Conservation (phyloP, 2,797 vertebrate genomes). For the Acropternis orthonyx region DNA sequence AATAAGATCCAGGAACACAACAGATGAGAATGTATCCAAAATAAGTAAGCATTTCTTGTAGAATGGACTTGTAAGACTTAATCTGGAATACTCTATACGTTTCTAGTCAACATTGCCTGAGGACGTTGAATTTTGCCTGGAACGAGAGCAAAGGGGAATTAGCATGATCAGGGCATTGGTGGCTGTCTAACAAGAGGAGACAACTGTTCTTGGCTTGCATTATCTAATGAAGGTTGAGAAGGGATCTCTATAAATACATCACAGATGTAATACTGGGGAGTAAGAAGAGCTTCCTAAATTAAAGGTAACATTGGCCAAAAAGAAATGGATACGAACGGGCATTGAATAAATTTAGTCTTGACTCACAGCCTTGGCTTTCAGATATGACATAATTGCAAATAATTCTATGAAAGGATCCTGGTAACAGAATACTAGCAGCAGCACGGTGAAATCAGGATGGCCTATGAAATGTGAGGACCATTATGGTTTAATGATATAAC, state of each 20-base stretch:
- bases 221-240: background rate
- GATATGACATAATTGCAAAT: background rate
- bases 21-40: background rate
- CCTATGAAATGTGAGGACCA: background rate
- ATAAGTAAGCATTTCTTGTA: background rate
- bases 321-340: constrained; percentile 28
- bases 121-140: background rate
- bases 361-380: background rate
- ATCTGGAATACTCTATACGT: background rate
- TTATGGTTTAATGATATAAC: background rate
- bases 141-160: background rate
- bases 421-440: background rate
- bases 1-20: background rate
- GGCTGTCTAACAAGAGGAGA: background rate
- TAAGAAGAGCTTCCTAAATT: background rate
- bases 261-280: background rate
- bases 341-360: constrained; percentile 23
- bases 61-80: background rate
- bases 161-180: background rate
- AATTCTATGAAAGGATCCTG: background rate
- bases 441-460: background rate
- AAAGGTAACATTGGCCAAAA: background rate
- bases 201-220: background rate
- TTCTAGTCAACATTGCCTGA: background rate
- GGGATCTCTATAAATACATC: constrained; percentile 24